Evolutionary conservation across 1,140 invertebrate genomes (phyloP).

Genomic region (Drosophila virilis): DNA sequence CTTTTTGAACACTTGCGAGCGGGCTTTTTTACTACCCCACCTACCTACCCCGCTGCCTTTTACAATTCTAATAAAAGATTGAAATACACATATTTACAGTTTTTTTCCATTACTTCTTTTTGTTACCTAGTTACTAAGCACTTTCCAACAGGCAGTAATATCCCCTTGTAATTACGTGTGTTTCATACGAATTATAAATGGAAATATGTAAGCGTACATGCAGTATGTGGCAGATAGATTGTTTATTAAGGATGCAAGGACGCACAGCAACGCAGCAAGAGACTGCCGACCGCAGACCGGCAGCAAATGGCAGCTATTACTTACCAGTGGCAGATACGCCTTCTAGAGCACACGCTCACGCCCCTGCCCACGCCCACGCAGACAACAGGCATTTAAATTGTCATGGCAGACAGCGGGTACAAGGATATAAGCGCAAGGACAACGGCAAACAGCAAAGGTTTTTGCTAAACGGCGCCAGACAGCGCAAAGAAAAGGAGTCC

Average conservation of each 20-base stretch:
- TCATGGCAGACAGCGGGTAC: constrained; percentile 60
- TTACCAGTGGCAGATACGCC: constrained; percentile 35
- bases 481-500: constrained; percentile 14
- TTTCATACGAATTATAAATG: constrained; percentile 59
- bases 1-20: background rate
- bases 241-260: constrained; percentile 25
- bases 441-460: constrained; percentile 42
- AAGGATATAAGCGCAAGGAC: constrained; percentile 41
- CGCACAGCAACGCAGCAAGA: background rate
- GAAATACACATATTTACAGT: background rate
- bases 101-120: background rate
- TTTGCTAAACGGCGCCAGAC: constrained; percentile 22
- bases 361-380: constrained; percentile 24
- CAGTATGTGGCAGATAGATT: constrained; percentile 14
- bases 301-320: constrained; percentile 67
- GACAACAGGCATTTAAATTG: constrained; percentile 78
- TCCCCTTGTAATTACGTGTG: constrained; percentile 58
- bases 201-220: constrained; percentile 7
- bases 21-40: background rate
- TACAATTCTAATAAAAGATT: background rate
- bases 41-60: background rate
- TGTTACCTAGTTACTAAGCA: constrained; percentile 3
- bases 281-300: constrained; percentile 58
- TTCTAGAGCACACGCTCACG: constrained; percentile 1
- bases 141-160: background rate